Evolutionary conservation across 2,797 vertebrate genomes (phyloP).

Genomic region (Hydrolagus colliei): DNA sequence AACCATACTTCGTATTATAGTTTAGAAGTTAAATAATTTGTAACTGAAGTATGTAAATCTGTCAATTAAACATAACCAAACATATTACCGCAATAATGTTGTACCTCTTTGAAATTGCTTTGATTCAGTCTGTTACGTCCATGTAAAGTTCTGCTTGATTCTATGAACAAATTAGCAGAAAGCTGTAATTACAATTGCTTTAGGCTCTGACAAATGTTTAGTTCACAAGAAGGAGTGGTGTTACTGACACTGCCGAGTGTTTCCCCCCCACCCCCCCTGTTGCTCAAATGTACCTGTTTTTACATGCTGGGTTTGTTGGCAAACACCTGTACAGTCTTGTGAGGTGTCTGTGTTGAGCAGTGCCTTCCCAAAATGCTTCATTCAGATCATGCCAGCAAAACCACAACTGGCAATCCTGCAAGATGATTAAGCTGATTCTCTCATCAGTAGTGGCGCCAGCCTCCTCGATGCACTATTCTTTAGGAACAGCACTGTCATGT

Average conservation of each 20-base stretch:
- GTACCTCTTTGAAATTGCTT: neutral
- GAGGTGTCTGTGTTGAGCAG: constrained; percentile 55
- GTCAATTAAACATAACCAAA: constrained; percentile 3
- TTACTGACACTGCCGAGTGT: constrained; percentile 38
- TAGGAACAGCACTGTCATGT: constrained; percentile 59
- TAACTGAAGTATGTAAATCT: neutral
- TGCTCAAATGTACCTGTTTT: constrained; percentile 64
- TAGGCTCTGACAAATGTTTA: constrained; percentile 52
- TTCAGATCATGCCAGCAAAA: constrained; percentile 61
- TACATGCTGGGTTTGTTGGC: constrained; percentile 59
- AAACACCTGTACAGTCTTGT: constrained; percentile 59
- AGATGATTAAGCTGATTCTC: constrained; percentile 72
- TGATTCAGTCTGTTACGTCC: constrained; percentile 9
- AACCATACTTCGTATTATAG: neutral
- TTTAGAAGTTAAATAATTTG: constrained; percentile 24
- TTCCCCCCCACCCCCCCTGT: constrained; percentile 52
- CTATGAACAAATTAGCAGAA: constrained; percentile 53
- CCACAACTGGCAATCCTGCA: constrained; percentile 58
- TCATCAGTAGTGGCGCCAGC: constrained; percentile 69
- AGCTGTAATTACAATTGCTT: constrained; percentile 49
- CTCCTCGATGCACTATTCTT: constrained; percentile 63
- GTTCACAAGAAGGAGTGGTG: constrained; percentile 40
- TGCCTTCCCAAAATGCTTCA: constrained; percentile 50
- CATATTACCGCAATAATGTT: neutral
- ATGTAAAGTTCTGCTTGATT: constrained; percentile 36